phyloP scores from a whole-genome alignment of 2,888 invertebrate species.

The Gonocerus acuteangulatus region DNA sequence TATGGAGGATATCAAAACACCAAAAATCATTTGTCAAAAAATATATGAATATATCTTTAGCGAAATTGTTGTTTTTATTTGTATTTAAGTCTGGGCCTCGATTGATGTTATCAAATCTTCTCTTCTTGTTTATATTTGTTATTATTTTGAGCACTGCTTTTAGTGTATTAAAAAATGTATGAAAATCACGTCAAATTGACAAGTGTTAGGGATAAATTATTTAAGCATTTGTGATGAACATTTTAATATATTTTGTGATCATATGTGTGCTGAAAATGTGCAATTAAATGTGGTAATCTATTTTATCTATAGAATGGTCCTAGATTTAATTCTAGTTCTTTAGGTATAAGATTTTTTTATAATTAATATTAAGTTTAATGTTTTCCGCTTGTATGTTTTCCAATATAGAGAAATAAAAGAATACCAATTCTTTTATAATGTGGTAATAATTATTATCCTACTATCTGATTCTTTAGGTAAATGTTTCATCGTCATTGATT shows the following conservation, averaged over 20 bases:
- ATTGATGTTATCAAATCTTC: too few species aligned
- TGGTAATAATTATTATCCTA: neutral
- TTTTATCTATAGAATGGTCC: conserved; percentile 3
- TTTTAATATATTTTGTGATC: neutral
- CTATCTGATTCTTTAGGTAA: too few species aligned
- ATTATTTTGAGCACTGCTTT: neutral
- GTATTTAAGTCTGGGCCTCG: too few species aligned
- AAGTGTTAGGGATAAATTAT: conserved; percentile 10
- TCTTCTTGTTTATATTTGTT: neutral
- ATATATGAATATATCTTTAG: too few species aligned
- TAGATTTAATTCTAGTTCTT: conserved; percentile 5
- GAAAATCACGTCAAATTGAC: neutral
- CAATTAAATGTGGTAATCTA: conserved; percentile 12
- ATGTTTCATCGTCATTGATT: too few species aligned
- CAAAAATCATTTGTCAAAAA: too few species aligned
- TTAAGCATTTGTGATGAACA: neutral
- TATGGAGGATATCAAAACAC: too few species aligned
- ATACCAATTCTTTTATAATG: neutral
- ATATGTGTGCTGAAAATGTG: conserved; percentile 5
- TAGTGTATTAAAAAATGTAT: neutral
- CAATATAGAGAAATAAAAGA: neutral
- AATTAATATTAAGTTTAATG: neutral
- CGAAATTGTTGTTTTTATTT: too few species aligned
- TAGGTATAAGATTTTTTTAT: conserved; percentile 7
- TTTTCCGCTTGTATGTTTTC: conserved; percentile 1